A percentile compares a stretch with the other conserved stretches of the same genome.
phyloP scores from a whole-genome alignment of 1,140 invertebrate species.

The Araneus ventricosus region DNA sequence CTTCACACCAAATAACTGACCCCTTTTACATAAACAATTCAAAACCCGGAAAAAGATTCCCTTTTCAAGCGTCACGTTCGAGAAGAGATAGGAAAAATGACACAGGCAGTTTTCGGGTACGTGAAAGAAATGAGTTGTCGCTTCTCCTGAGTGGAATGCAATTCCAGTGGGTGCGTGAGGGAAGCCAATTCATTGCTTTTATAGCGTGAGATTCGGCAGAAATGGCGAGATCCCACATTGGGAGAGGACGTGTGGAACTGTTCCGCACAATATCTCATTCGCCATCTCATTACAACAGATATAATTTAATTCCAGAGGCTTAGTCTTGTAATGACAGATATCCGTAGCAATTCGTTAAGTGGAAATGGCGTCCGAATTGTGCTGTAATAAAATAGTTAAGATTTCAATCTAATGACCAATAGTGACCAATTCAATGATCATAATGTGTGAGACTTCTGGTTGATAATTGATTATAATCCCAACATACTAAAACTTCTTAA shows the following conservation, averaged over 20 bases:
- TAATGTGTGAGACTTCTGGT: too few relatives aligned
- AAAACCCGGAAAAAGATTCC: not conserved
- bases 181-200: not conserved
- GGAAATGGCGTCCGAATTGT: not conserved
- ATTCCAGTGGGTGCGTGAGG: not conserved
- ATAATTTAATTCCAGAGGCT: not conserved
- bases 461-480: too few relatives aligned
- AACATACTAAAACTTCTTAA: too few relatives aligned
- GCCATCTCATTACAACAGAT: not conserved
- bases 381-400: too few relatives aligned
- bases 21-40: not conserved
- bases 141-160: not conserved
- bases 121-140: constrained; percentile 21
- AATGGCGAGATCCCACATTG: not conserved
- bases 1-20: too few relatives aligned
- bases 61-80: not conserved
- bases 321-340: not conserved
- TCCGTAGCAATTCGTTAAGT: not conserved
- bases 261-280: not conserved
- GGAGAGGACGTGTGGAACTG: not conserved
- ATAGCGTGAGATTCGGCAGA: not conserved
- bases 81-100: not conserved
- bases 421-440: too few relatives aligned
- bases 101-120: not conserved
- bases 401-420: too few relatives aligned